Base-by-base conservation (phyloP, 2,888 invertebrate genomes). In the Scaptomyza flava region DNA sequence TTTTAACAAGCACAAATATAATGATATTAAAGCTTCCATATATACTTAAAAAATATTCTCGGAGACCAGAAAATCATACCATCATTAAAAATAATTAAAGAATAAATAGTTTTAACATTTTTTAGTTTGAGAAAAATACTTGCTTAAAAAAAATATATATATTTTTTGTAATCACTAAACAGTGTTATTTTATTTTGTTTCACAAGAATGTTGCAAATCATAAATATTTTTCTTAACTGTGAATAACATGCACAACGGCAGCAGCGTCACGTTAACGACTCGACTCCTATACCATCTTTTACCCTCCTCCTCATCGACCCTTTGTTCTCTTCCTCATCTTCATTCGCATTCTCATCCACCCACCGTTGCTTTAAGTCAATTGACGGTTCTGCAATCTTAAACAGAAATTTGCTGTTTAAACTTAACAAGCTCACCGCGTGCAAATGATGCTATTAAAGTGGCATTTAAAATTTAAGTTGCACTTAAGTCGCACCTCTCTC, bases 371-470 rank as follows among this genome's bases (percentile, higher is more conserved):
- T 14, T 48, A 20, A 33, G 20, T 34, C 33, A 2, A 20, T 50
- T n/a, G 50, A 30, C 38, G 51, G 47, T 30, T 34, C 38, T 20
- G 58, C 62, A 58, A 43, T 58, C 63, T 51, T 64, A 46, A 47
- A 11, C 36, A 64, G 63, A 61, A 46, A 54, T 51, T 64, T 46
- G 48, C 64, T 67, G 66, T 64, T 56, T 46, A 68, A 74, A 65
- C 56, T 68, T 85, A 89, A 89, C 87, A 89, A 86, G 79, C 77
- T 66, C 45, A 73, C 87, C 84, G 89, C 88, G 90, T 90, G 89
- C 90, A 89, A 90, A 90, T 89, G 89, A 89, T 89, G 90, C 90
- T 81, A 89, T 89, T 90, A 89, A 88, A 89, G 83, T 89, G 89
- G 85, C 89, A 85, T 90, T 89, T 89, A 89, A 88, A 89, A 89